Conservation (phyloP, 1,140 invertebrate genomes). For the Bradynema listronoti region DNA sequence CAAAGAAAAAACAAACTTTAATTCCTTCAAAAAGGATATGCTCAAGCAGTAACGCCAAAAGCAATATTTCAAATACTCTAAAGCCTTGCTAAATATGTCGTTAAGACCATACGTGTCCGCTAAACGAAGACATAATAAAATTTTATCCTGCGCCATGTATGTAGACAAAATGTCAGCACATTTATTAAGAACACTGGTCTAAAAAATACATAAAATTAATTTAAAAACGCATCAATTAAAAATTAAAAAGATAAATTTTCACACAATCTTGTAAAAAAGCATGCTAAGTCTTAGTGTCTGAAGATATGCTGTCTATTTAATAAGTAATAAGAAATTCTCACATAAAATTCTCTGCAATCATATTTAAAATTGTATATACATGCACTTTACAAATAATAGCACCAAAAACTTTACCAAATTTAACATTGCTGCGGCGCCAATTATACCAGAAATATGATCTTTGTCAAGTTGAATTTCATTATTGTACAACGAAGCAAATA, state of each 20-base stretch:
- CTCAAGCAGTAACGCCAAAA: slow-evolving; percentile 18
- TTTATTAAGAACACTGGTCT: slow-evolving; percentile 13
- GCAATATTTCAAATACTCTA: slow-evolving; percentile 7
- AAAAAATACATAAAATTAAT: too few species aligned
- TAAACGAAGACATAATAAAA: slow-evolving; percentile 16
- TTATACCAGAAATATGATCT: slow-evolving; percentile 18
- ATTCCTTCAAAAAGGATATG: slow-evolving; percentile 17
- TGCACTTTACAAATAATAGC: slow-evolving; percentile 1
- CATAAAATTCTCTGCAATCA: too few species aligned
- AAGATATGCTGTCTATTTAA: too few species aligned
- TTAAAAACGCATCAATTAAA: too few species aligned
- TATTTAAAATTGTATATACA: too few species aligned
- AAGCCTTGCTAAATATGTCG: background rate
- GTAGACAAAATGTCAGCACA: slow-evolving; percentile 18
- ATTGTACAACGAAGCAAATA: slow-evolving; percentile 28
- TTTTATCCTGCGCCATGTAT: slow-evolving; percentile 14
- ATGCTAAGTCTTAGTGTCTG: too few species aligned
- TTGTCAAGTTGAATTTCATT: slow-evolving; percentile 29
- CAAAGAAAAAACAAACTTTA: slow-evolving; percentile 9
- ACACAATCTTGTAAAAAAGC: too few species aligned
- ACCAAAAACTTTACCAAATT: slow-evolving; percentile 16
- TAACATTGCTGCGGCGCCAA: slow-evolving; percentile 23
- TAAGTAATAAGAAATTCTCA: too few species aligned
- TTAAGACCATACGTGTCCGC: slow-evolving; percentile 16
- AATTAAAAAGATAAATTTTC: too few species aligned